Percentiles rank a stretch among this genome's conserved stretches.
Conservation (phyloP, 2,888 invertebrate genomes). For the Campoplex nolae region DNA sequence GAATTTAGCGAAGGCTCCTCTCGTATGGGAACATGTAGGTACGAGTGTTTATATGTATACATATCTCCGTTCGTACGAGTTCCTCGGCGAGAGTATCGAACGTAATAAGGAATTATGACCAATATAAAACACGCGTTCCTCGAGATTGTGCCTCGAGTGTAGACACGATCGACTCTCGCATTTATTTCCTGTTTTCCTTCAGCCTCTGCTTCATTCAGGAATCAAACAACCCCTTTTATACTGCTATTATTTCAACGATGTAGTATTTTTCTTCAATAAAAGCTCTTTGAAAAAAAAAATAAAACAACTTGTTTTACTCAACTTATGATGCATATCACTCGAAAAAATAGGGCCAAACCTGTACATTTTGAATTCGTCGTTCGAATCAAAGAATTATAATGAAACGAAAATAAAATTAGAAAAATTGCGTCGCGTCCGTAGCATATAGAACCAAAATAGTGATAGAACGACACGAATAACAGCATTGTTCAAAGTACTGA, state of each 20-base stretch:
- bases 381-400: no score
- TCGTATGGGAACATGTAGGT: background rate
- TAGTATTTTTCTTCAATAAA: background rate
- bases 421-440: background rate
- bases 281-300: background rate
- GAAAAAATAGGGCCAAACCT: no score
- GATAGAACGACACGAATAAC: no score
- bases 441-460: no score
- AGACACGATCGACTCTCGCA: constrained; percentile 23
- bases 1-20: background rate
- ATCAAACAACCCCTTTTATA: background rate
- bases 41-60: background rate
- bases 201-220: constrained; percentile 55
- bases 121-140: constrained; percentile 57
- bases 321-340: no score
- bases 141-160: constrained; percentile 48
- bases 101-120: constrained; percentile 69
- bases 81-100: constrained; percentile 59
- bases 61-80: constrained; percentile 19
- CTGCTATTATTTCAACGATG: background rate
- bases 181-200: constrained; percentile 31
- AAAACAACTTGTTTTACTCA: background rate
- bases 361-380: no score
- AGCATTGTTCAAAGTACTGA: no score
- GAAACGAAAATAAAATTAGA: background rate